Evolutionary conservation across 1,140 invertebrate genomes (phyloP), one percentile per base, ranked within the genome.

Genomic region (Notospermus geniculatus): DNA sequence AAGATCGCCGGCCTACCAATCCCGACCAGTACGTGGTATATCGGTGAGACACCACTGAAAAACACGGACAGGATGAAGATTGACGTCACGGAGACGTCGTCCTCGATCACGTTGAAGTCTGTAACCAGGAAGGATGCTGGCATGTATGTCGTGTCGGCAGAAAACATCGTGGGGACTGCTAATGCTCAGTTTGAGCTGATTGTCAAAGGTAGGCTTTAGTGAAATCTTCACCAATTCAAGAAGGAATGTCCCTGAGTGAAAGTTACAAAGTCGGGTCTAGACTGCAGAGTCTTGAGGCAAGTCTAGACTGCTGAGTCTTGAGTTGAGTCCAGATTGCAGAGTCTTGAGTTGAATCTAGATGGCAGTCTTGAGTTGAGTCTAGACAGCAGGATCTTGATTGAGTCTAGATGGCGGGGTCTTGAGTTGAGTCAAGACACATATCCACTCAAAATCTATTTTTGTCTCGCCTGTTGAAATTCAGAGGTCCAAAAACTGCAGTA

Each of bases 1-100:
- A 87, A 90, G 70, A 83, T 92, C 7, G 88, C 91, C 60, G 91
- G 91, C 17, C 91, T 87, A 78, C 93, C 94, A 0, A 88, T 89
- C 72, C 91, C 92, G 27, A 86, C 83, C 39, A 83, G 92, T 9
- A 87, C 86, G 77, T 92, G 90, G 90, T 85, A 36, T 11, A 66
- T 64, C 17, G 71, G 71, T 25, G 65, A 70, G n/a, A 60, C 69
- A 53, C 62, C 63, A 28, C 25, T 76, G 57, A 60, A 59, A 19
- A 63, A 69, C 0, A 63, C 64, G 9, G 72, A 71, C 17, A 58
- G 64, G 28, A 53, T 71, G 43, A 72, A 58, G 9, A 32, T 72
- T 30, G 72, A 74, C 60, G 64, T 63, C n/a, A 55, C 55, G 22
- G 72, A 71, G 15, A 64, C 58, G 45, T 55, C 63, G 52, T 72